Conservation (phyloP, 2,797 vertebrate species). For the Gymnothorax javanicus region DNA sequence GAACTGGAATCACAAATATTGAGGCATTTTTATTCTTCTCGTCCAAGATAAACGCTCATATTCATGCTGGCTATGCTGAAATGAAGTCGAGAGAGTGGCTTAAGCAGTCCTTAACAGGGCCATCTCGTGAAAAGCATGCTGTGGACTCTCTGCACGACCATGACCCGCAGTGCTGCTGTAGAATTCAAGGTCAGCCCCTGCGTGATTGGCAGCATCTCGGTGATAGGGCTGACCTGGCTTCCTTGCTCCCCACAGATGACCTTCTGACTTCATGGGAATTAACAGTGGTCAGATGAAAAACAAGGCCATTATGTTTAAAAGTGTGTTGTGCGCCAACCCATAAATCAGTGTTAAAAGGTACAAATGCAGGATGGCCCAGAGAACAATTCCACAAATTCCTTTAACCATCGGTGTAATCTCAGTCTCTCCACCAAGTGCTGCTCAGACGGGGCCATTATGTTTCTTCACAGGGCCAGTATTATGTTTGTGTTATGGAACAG, state of each 20-base stretch:
- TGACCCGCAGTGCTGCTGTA: no score
- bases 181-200: no score
- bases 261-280: neutral
- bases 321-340: neutral
- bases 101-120: no score
- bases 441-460: constrained; percentile 49
- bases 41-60: no score
- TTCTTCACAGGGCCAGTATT: constrained; percentile 53
- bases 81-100: no score
- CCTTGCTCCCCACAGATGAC: neutral
- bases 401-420: constrained; percentile 55
- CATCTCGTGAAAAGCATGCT: no score
- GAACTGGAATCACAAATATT: no score
- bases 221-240: neutral
- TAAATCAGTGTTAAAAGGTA: constrained; percentile 7
- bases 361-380: neutral
- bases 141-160: no score
- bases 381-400: constrained; percentile 23
- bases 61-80: no score
- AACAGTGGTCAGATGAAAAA: neutral
- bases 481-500: constrained; percentile 26
- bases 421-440: constrained; percentile 56
- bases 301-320: neutral
- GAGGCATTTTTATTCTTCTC: no score
- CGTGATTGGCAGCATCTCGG: no score